phyloP scores from a whole-genome alignment of 1,140 invertebrate genomes.

The Zaprionus gabonicus region DNA sequence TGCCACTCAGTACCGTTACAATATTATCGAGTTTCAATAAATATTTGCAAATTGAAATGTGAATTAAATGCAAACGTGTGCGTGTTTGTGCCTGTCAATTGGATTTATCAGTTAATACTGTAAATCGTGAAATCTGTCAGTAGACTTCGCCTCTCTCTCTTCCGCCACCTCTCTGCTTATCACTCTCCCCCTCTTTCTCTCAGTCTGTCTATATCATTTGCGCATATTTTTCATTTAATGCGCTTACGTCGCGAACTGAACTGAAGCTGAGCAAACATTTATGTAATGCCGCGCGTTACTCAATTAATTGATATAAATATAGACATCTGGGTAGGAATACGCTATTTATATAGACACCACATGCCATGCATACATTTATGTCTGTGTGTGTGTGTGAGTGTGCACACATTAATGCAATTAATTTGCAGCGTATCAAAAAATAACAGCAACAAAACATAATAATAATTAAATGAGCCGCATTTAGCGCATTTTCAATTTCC shows the following conservation, averaged over 20 bases:
- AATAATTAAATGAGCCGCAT: slow-evolving; percentile 61
- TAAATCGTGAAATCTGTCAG: slow-evolving; percentile 43
- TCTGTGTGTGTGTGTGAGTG: background rate
- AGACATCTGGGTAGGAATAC: slow-evolving; percentile 6
- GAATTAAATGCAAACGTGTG: slow-evolving; percentile 38
- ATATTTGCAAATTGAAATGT: slow-evolving; percentile 59
- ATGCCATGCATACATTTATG: background rate
- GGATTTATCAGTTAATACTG: slow-evolving; percentile 58
- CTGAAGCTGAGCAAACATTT: slow-evolving; percentile 60
- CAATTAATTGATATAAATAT: slow-evolving; percentile 72
- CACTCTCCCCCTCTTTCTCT: background rate
- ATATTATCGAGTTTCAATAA: slow-evolving; percentile 44
- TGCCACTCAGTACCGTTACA: background rate
- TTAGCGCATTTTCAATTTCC: slow-evolving; percentile 34
- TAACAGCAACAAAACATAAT: slow-evolving; percentile 57
- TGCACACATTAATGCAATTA: slow-evolving; percentile 68
- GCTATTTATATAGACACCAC: slow-evolving; percentile 5
- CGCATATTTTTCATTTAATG: slow-evolving; percentile 47
- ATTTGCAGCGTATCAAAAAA: slow-evolving; percentile 61
- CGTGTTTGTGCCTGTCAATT: slow-evolving; percentile 35
- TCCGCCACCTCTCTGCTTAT: background rate
- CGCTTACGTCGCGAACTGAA: slow-evolving; percentile 34
- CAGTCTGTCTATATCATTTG: slow-evolving; percentile 33
- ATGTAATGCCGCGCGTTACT: slow-evolving; percentile 54
- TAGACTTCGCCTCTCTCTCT: background rate